These are phyloP conservation scores for Panthera uncia DNA, from an alignment of 2,113 vertebrate genomes.

Conservation along the genomic window DNA sequence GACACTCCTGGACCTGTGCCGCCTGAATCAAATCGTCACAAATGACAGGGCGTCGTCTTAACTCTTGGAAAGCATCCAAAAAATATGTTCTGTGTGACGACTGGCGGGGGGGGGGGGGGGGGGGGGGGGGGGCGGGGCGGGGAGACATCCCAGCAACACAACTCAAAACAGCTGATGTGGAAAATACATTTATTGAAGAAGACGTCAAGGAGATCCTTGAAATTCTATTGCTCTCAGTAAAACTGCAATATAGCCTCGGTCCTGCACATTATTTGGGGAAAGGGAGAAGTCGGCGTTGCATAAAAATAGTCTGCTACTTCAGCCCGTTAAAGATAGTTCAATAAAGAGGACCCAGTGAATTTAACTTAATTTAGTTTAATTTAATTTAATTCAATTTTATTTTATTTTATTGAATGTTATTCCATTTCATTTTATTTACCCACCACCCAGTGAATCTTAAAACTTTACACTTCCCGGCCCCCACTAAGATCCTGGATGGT, in stretches of 20 bases:
- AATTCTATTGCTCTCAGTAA: background rate
- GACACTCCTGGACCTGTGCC: background rate
- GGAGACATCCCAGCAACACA: background rate
- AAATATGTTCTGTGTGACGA: background rate
- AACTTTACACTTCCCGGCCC: background rate
- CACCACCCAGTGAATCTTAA: background rate
- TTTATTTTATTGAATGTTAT: background rate
- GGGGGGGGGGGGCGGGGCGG: too few species aligned
- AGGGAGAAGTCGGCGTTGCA: background rate
- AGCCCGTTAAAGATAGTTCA: background rate
- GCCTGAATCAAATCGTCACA: background rate
- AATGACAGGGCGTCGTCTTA: rapidly evolving
- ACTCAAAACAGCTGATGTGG: background rate
- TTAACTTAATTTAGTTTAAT: background rate
- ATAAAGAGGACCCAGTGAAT: background rate
- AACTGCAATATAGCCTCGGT: rapidly evolving
- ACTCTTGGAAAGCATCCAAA: background rate
- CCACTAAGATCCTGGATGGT: background rate
- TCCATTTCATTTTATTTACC: background rate
- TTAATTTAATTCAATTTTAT: too few species aligned
- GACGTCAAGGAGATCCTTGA: background rate
- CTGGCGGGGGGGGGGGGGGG: too few species aligned
- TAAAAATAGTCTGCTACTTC: background rate
- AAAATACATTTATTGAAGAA: background rate
- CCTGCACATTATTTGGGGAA: background rate